Base-by-base conservation (phyloP, 1,140 invertebrate species). In the Colletes gigas region DNA sequence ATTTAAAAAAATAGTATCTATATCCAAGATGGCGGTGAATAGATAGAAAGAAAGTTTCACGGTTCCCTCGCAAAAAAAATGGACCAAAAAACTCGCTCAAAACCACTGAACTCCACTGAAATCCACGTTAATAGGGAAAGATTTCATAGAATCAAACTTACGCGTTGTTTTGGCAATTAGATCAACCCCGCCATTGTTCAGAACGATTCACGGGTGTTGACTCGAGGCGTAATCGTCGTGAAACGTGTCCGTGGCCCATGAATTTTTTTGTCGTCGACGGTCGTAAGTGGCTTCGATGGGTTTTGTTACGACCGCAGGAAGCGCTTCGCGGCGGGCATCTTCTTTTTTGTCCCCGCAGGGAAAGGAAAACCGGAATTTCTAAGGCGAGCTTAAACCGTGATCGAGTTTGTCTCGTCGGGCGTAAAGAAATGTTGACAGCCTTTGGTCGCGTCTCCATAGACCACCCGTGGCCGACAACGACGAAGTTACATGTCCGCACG, bases 361-460 rank as follows among this genome's bases (percentile, higher is more conserved):
- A 76, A 55, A 59, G 50, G 44, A 50, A 52, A 15, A 50, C 14
- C 59, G 4, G 50, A 14, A 41, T 80, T 63, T 63, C 15, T 55
- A n/a, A 67, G 44, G 10, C 30, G 14, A 12, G 52, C 30, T 88
- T 81, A 84, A 81, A 85, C 68, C 87, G 74, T 88, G 81, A 86
- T 68, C 62, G 59, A 88, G 75, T 88, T 82, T 72, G 19, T 84
- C 77, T 84, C 57, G 59, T 9, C 12, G n/a, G n/a, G 3, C 60
- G 65, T 77, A 83, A 83, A 83, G 83, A 81, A 82, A 85, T 88
- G 72, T 86, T 83, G 82, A 88, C 86, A 84, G 62, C 55, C 73
- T 80, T 76, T 82, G 81, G 88, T 89, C 80, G 73, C 78, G 72
- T 86, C 79, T 88, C 78, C 78, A 89, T 88, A 70, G 86, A 88